Base-by-base conservation (phyloP, 2,888 invertebrate genomes). In the Galerucella pusilla region DNA sequence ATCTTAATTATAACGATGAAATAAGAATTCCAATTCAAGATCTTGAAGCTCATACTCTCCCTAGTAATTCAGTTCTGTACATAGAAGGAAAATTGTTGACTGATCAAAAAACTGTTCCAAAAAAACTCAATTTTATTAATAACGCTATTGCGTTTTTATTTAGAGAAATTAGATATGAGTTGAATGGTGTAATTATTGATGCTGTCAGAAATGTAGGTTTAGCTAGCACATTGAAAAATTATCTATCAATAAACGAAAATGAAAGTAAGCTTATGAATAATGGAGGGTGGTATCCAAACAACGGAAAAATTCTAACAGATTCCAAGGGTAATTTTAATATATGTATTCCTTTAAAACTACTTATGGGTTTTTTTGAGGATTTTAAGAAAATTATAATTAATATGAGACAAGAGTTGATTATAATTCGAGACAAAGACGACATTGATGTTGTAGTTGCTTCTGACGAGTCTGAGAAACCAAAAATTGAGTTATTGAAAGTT, bases 21-120 rank as follows among this genome's bases (percentile, higher is more conserved):
- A 83, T 84, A 45, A 74, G 83, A n/a, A 84, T 85, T 61, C 80
- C 82, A 16, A 81, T 85, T 60, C 81, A 84, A 79, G 81, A 83
- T 59, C 79, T 80, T 65, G 83, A 85, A 75, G 70, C 81, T 35
- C 82, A 81, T 76, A 80, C 83, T 2, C 69, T 83, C 75, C 84
- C 83, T 20, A 81, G 79, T 35, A 75, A 81, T 65, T 84, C 84
- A 81, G 80, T 57, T 57, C 35, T 79, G 16, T 75, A 79, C 57
- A 68, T 79, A 52, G 75, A 80, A 75, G 80, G 77, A 46, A 79
- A 73, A 77, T 16, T 80, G 42, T 14, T 52, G 28, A 76, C 65
- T 42, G 60, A 68, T 25, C 68, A 74, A 12, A 46, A 69, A 45
- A 64, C 57, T 20, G 25, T 52, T 16, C n/a, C 61, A n/a, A 73